Conservation (phyloP, 2,888 invertebrate species). For the Miltochrista miniata region DNA sequence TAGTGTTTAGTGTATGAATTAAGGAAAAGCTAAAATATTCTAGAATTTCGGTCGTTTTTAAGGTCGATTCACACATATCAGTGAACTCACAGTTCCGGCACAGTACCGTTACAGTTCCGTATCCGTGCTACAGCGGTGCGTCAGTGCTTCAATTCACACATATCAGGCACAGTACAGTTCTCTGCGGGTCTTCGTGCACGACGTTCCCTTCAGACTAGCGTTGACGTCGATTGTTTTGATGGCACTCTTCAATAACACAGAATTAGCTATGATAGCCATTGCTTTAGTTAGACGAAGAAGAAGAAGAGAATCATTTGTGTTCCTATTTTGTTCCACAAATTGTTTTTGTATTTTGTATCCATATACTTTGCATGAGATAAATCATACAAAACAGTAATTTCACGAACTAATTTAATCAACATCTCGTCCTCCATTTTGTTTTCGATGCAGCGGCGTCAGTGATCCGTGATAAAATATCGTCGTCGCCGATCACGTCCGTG, state of each 20-base stretch:
- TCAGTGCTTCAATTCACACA: conserved; percentile 22
- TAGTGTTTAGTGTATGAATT: too few species aligned
- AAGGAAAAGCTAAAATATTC: too few species aligned
- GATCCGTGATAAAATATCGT: conserved; percentile 25
- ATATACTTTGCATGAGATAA: conserved; percentile 25
- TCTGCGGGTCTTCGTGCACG: conserved; percentile 11
- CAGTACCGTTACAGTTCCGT: conserved; percentile 11
- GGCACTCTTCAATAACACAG: conserved; percentile 7
- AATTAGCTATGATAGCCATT: conserved; percentile 16
- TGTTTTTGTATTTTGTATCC: conserved; percentile 26
- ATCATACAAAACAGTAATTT: conserved; percentile 27
- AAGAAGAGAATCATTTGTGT: conserved; percentile 1
- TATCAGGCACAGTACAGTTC: conserved; percentile 9
- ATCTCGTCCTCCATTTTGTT: conserved; percentile 23
- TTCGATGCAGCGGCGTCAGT: conserved; percentile 23
- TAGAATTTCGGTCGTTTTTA: too few species aligned
- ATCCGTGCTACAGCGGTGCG: conserved; percentile 10
- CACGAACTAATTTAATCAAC: conserved; percentile 16
- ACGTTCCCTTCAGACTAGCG: conserved; percentile 15
- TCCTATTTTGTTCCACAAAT: conserved; percentile 20
- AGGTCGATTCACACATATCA: conserved; percentile 3
- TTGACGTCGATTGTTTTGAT: conserved; percentile 8
- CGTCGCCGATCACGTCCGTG: conserved; percentile 16
- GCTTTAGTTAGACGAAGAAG: conserved; percentile 15
- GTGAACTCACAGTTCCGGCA: conserved; percentile 6